Percentiles rank a stretch among this genome's conserved stretches.
phyloP scores from a whole-genome alignment of 2,888 invertebrate species.

The Oasisia sp. region DNA sequence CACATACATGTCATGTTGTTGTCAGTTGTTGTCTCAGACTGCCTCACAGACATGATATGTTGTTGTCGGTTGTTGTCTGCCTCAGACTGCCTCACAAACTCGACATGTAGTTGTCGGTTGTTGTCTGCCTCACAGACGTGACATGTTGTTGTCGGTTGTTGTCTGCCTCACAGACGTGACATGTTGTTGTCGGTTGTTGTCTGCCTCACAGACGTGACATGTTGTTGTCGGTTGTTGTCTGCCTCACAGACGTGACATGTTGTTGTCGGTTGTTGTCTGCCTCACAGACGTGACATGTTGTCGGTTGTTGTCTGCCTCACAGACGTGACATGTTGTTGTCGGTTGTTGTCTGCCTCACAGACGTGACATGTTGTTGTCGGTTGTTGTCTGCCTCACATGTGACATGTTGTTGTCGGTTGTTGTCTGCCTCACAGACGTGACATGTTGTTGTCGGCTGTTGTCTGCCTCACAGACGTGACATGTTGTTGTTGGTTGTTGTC shows the following conservation, averaged over 20 bases:
- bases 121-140: conserved; percentile 65
- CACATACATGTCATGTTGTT: conserved; percentile 73
- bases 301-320: conserved; percentile 87
- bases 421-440: conserved; percentile 84
- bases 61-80: conserved; percentile 8
- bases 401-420: no score
- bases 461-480: conserved; percentile 75
- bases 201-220: conserved; percentile 58
- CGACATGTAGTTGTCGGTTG: background rate
- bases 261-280: conserved; percentile 8
- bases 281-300: no score
- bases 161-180: conserved; percentile 83
- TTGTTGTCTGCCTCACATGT: conserved; percentile 62
- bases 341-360: conserved; percentile 80
- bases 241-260: conserved; percentile 79
- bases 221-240: conserved; percentile 69
- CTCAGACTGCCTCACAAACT: conserved; percentile 82
- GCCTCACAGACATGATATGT: conserved; percentile 79
- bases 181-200: background rate
- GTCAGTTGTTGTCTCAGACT: conserved; percentile 72
- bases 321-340: conserved; percentile 70
- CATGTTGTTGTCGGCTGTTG: background rate
- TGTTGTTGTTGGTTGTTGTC: no score
- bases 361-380: conserved; percentile 69
- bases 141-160: no score